phyloP scores from a whole-genome alignment of 2,113 vertebrate genomes.

The Nothobranchius kuhntae region DNA sequence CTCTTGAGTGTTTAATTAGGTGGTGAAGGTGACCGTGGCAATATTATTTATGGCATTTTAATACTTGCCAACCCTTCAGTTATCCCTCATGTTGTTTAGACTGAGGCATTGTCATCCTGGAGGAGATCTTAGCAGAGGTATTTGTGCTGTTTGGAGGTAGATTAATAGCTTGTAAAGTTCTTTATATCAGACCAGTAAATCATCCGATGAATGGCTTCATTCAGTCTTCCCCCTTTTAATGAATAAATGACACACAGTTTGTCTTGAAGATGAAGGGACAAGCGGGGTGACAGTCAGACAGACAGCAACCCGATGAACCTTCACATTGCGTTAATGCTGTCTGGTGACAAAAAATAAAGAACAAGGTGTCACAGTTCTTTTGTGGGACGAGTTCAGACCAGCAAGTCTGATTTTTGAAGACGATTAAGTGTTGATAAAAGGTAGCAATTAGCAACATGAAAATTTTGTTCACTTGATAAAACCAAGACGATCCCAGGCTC shows the following conservation, averaged over 20 bases:
- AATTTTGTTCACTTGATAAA: neutral
- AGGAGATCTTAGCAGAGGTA: neutral
- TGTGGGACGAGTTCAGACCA: conserved; percentile 40
- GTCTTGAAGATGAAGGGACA: conserved; percentile 39
- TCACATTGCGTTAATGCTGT: conserved; percentile 76
- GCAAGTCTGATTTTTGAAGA: conserved; percentile 25
- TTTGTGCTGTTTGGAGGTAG: conserved; percentile 6
- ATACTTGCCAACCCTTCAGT: neutral
- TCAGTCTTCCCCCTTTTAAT: conserved; percentile 18
- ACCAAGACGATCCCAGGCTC: neutral
- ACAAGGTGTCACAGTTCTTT: conserved; percentile 46
- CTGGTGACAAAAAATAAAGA: conserved; percentile 65
- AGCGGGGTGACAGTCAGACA: conserved; percentile 53
- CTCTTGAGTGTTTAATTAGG: neutral
- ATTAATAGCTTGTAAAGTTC: conserved; percentile 20
- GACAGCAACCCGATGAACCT: conserved; percentile 66
- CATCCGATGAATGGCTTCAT: conserved; percentile 37
- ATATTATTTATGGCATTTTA: neutral
- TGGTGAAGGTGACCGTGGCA: conserved; percentile 1
- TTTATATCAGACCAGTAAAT: conserved; percentile 41
- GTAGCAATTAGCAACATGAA: neutral
- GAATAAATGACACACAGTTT: conserved; percentile 48
- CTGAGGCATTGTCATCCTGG: neutral
- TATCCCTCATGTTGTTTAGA: conserved; percentile 2
- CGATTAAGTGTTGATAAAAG: conserved; percentile 37